These are phyloP conservation scores for Aurelia aurita DNA, from an alignment of 30 jellyfish, hydroid and myxozoan genomes.

Conservation along the genomic window DNA sequence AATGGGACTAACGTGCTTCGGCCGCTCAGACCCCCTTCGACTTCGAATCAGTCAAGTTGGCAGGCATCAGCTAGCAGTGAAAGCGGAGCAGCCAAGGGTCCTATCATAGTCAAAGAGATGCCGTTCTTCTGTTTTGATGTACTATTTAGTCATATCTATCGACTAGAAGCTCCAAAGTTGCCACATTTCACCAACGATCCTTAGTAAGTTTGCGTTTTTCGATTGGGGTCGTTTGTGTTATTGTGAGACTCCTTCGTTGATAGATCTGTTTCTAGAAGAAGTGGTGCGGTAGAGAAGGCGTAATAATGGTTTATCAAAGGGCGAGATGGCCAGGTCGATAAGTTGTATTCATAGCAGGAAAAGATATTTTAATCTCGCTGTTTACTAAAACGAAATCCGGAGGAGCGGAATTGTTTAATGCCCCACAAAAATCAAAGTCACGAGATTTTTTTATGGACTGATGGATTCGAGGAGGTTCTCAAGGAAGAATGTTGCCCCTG, in stretches of 20 bases:
- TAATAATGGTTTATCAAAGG: no score
- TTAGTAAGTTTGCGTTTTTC: conserved; percentile 75
- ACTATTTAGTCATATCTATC: conserved; percentile 80
- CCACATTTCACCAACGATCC: conserved; percentile 96
- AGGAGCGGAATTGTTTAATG: no score
- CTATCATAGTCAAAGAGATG: conserved; percentile 84
- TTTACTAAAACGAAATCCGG: no score
- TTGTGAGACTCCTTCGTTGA: neutral
- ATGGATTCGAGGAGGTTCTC: no score
- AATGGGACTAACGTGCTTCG: conserved; percentile 61
- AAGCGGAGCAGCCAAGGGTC: conserved; percentile 24
- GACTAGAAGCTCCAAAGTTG: conserved; percentile 75
- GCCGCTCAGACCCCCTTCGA: conserved; percentile 69
- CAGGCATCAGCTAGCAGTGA: conserved; percentile 33
- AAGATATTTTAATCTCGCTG: no score
- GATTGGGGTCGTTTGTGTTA: neutral
- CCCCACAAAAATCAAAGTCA: no score
- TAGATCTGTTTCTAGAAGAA: no score
- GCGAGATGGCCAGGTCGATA: no score
- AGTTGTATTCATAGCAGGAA: no score
- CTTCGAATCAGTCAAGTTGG: conserved; percentile 49
- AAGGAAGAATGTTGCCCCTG: no score
- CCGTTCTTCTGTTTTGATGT: conserved; percentile 93
- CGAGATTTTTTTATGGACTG: no score
- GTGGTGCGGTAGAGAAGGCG: no score